A percentile compares a stretch with the other conserved stretches of the same genome.
These are phyloP conservation scores for Clarias laeviceps DNA, from an alignment of 2,797 vertebrate genomes.

Conservation along the genomic window DNA sequence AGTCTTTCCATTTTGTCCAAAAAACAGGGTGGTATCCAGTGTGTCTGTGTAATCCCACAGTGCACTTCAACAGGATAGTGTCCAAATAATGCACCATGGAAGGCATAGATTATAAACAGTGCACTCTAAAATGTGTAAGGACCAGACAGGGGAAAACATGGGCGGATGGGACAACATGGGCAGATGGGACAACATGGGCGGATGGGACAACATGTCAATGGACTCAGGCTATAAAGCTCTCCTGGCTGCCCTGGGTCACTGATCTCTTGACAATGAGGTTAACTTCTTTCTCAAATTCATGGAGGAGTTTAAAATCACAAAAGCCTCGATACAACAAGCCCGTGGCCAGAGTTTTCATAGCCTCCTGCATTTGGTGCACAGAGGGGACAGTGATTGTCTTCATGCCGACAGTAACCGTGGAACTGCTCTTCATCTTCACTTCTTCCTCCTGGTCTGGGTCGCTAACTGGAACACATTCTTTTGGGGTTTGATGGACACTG, in stretches of 20 bases:
- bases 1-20: background rate
- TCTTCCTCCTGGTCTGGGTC: background rate
- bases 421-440: background rate
- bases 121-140: background rate
- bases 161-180: no score
- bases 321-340: conserved; percentile 52
- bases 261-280: conserved; percentile 35
- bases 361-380: conserved; percentile 46
- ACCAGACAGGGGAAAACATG: background rate
- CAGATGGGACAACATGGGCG: no score
- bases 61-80: background rate
- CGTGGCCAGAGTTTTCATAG: conserved; percentile 47
- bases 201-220: no score
- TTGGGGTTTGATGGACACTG: background rate
- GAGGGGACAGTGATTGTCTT: conserved; percentile 46
- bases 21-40: background rate
- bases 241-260: background rate
- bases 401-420: conserved; percentile 3
- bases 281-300: conserved; percentile 52
- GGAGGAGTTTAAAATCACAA: conserved; percentile 51
- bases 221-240: conserved; percentile 27
- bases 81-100: background rate
- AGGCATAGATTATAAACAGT: background rate
- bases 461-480: no score
- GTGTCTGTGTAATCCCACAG: background rate